phyloP scores from a whole-genome alignment of 2,888 invertebrate species.

The Drosophila gaucha region DNA sequence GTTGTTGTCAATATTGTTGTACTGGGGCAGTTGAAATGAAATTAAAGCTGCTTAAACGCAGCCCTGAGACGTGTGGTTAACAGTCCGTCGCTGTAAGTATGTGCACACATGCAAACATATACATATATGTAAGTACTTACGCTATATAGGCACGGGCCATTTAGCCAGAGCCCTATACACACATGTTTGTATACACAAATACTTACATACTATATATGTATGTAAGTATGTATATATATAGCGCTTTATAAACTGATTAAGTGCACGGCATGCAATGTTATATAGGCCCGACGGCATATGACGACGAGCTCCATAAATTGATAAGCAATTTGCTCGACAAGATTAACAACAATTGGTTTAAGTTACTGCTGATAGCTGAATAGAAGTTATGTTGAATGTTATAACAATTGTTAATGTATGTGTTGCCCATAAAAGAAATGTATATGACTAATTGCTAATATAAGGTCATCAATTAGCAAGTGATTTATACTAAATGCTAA shows the following conservation, averaged over 20 bases:
- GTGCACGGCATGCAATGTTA: slow-evolving; percentile 50
- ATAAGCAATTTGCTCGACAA: slow-evolving; percentile 63
- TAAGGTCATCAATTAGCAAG: too few species aligned
- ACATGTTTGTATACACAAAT: background rate
- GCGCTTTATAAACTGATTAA: slow-evolving; percentile 53
- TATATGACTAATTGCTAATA: slow-evolving; percentile 18
- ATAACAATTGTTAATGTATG: slow-evolving; percentile 38
- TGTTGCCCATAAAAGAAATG: too few species aligned
- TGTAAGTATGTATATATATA: background rate
- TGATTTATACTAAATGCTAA: background rate
- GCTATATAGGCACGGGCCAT: slow-evolving; percentile 15
- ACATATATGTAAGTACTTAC: slow-evolving; percentile 6
- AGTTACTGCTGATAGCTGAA: background rate
- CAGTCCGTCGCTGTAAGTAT: slow-evolving; percentile 21
- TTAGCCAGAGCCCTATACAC: slow-evolving; percentile 14
- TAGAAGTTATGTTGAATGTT: slow-evolving; percentile 4
- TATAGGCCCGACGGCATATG: slow-evolving; percentile 38
- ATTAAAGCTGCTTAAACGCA: slow-evolving; percentile 62
- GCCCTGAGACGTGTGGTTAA: slow-evolving; percentile 18
- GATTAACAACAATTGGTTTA: slow-evolving; percentile 32
- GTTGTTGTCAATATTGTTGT: slow-evolving; percentile 23
- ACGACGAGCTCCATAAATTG: slow-evolving; percentile 56
- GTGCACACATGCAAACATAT: background rate
- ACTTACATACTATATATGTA: background rate
- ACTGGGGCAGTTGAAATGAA: slow-evolving; percentile 43